Evolutionary conservation across 2,888 invertebrate genomes (phyloP).

Genomic region (Drosophila demipolita): DNA sequence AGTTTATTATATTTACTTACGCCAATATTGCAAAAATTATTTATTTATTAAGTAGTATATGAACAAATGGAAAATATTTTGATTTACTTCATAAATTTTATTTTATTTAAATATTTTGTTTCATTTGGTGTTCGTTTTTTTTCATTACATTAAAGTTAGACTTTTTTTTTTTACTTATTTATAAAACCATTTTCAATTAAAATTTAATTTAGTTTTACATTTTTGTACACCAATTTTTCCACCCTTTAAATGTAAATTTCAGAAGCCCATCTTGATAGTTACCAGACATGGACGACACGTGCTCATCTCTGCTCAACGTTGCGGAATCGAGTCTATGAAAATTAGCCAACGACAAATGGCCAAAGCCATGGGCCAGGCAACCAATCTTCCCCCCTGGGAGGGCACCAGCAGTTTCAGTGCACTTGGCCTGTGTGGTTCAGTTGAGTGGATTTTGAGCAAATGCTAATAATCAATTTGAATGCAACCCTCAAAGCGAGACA

Average conservation of each 20-base stretch:
- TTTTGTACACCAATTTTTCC: neutral
- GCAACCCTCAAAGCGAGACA: constrained; percentile 62
- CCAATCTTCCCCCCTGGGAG: constrained; percentile 21
- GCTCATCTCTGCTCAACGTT: constrained; percentile 6
- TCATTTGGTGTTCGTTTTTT: neutral
- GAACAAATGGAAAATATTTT: neutral
- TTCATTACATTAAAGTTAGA: accelerated
- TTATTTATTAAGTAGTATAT: neutral
- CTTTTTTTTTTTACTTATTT: neutral
- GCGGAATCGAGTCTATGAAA: constrained; percentile 6
- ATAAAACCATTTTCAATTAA: no score
- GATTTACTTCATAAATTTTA: neutral
- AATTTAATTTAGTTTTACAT: neutral
- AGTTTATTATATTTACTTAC: neutral
- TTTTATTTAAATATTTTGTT: neutral
- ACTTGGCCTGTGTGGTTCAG: constrained; percentile 54
- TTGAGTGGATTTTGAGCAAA: constrained; percentile 40
- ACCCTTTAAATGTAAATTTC: neutral
- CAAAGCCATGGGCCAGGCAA: constrained; percentile 31
- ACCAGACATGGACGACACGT: neutral
- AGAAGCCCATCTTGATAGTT: neutral
- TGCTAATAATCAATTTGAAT: constrained; percentile 80
- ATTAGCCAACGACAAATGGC: constrained; percentile 40
- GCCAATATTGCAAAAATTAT: neutral
- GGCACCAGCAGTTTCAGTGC: constrained; percentile 30